Evolutionary conservation across 37 sponge, comb jelly and placozoan genomes (phyloP).

Genomic region (Aplysina aerophoba): DNA sequence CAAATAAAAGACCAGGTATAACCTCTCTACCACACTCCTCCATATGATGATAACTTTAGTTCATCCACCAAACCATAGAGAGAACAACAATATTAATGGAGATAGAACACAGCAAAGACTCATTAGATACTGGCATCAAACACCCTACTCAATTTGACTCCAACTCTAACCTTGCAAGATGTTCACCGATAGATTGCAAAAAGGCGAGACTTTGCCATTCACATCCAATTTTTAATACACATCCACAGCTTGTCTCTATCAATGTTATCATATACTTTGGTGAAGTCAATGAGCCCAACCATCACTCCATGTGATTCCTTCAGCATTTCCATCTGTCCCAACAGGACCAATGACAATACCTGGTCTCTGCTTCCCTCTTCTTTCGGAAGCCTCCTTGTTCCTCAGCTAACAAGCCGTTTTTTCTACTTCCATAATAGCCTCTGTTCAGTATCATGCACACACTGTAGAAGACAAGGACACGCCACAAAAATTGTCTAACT

Average conservation of each 20-base stretch:
- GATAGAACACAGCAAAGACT: no score
- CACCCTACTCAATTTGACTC: no score
- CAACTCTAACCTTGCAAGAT: no score
- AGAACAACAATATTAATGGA: no score
- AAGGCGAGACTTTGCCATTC: not conserved
- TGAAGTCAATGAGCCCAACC: not conserved
- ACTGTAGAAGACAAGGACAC: not conserved
- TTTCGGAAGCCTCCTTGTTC: not conserved
- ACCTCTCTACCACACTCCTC: no score
- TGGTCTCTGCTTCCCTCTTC: not conserved
- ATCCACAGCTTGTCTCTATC: not conserved
- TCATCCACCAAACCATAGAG: no score
- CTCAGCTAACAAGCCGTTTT: not conserved
- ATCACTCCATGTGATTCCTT: not conserved
- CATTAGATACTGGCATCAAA: no score
- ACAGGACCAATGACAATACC: not conserved
- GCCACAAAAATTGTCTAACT: not conserved
- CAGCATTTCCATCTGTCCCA: not conserved
- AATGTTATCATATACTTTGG: not conserved
- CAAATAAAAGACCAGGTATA: no score
- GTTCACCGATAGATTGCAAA: no score
- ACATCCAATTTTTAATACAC: not conserved
- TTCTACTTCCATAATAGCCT: not conserved
- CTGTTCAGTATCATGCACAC: constrained; percentile 3
- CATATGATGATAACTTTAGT: no score